Evolutionary conservation across 2,113 vertebrate genomes (phyloP), one percentile per base, ranked within the genome.

Genomic region (Dicaeum eximium): DNA sequence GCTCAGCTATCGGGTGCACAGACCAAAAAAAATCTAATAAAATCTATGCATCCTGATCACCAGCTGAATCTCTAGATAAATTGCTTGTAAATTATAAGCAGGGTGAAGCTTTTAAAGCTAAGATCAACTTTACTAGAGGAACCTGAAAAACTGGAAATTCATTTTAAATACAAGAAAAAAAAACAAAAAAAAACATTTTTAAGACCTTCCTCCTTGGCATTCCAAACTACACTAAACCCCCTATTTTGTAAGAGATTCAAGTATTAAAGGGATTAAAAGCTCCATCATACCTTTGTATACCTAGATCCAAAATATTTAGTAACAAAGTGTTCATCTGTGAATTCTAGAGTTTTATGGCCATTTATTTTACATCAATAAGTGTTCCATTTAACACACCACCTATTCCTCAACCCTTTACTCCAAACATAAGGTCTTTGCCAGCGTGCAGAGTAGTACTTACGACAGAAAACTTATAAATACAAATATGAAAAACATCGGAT

Each of bases 1-100:
- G 35, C 38, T 83, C 72, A 80, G 47, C 24, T 33, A 40, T 7
- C 0, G 0, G 10, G 38, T 22, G 66, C 21, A 58, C 6, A 56
- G n/a, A 73, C 2, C 6, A 67, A 50, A 60, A 16, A 15, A 54
- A 17, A 27, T 58, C n/a, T 22, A 62, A 64, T 64, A 72, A 94
- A 82, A 93, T 20, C 18, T 15, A 1, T 14, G 4, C 30, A 8
- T 30, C 47, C 38, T 47, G 30, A 70, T 54, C n/a, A 64, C 15
- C 42, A 23, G 27, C n/a, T 92, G 80, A 91, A 77, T 31, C 33
- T 61, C 50, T n/a, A 69, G 33, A 3, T 42, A 65, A 47, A 4
- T 54, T 23, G 19, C 35, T 28, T 62, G 16, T 38, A 80, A 88
- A 86, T 47, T 37, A 31, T 27, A 62, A 48, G 27, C 22, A 80